Percentiles rank a stretch among this genome's conserved stretches.
These are phyloP conservation scores for Parazoanthus atlanticus DNA, from an alignment of 92 coral and sea anemone genomes.

Conservation along the genomic window DNA sequence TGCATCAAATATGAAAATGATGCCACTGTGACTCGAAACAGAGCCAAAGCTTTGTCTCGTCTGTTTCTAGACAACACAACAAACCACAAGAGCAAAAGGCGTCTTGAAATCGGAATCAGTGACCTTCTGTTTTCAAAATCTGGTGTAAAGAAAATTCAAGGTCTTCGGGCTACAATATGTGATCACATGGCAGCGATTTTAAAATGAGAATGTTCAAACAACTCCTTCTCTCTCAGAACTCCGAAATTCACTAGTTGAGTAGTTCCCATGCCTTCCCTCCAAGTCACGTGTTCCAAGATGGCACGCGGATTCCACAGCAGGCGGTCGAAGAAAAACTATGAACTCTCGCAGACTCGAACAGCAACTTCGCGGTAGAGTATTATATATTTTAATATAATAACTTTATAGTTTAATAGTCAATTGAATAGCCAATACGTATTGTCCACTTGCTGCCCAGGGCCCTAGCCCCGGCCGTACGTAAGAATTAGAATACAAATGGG, in stretches of 20 bases:
- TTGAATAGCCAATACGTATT: too few relatives aligned
- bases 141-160: neutral
- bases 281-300: neutral
- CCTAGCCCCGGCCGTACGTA: too few relatives aligned
- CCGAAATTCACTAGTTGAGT: neutral
- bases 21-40: neutral
- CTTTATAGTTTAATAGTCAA: too few relatives aligned
- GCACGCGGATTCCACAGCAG: neutral
- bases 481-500: too few relatives aligned
- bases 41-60: neutral
- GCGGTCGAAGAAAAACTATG: too few relatives aligned
- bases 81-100: neutral
- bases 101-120: too few relatives aligned
- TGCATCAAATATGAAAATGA: neutral
- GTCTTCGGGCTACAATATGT: neutral
- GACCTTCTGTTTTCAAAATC: neutral
- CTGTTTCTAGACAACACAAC: neutral
- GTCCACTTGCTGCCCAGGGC: too few relatives aligned
- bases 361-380: too few relatives aligned
- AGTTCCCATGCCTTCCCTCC: neutral
- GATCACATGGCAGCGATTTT: neutral
- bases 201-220: neutral
- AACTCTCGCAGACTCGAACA: too few relatives aligned
- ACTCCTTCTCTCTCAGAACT: neutral
- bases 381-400: too few relatives aligned